Evolutionary conservation across 2,113 vertebrate species (phyloP).

Genomic region (Phylloscopus whistleri): DNA sequence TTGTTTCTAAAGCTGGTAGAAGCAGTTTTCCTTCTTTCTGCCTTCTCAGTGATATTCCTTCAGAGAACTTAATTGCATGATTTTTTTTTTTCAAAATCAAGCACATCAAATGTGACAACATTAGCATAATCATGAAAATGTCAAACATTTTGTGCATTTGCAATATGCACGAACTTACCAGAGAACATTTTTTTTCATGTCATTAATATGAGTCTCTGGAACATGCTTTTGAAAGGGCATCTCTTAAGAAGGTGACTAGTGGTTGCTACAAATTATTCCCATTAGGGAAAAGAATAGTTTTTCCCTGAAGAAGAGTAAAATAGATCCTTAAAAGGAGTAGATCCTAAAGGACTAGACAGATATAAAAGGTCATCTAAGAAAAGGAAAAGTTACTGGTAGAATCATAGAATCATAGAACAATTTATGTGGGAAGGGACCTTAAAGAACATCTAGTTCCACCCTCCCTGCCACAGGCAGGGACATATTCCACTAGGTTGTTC

Average conservation of each 20-base stretch:
- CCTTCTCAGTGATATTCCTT: constrained; percentile 28
- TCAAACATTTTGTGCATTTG: constrained; percentile 15
- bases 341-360: background rate
- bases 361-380: background rate
- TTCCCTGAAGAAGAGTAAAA: background rate
- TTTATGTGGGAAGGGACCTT: background rate
- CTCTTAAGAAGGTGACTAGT: background rate
- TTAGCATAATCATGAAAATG: constrained; percentile 39
- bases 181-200: background rate
- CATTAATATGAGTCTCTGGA: background rate
- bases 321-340: background rate
- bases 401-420: background rate
- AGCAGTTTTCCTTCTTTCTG: constrained; percentile 21
- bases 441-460: background rate
- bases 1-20: constrained; percentile 30
- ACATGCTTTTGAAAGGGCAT: background rate
- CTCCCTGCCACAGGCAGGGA: background rate
- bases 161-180: background rate
- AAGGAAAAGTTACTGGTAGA: background rate
- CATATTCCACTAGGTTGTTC: background rate
- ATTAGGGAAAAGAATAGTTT: background rate
- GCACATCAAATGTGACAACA: constrained; percentile 13
- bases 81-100: constrained; percentile 18
- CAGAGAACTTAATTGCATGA: constrained; percentile 17
- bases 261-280: background rate